Base-by-base conservation (phyloP, 2,113 vertebrate genomes). In the Pithys albifrons region DNA sequence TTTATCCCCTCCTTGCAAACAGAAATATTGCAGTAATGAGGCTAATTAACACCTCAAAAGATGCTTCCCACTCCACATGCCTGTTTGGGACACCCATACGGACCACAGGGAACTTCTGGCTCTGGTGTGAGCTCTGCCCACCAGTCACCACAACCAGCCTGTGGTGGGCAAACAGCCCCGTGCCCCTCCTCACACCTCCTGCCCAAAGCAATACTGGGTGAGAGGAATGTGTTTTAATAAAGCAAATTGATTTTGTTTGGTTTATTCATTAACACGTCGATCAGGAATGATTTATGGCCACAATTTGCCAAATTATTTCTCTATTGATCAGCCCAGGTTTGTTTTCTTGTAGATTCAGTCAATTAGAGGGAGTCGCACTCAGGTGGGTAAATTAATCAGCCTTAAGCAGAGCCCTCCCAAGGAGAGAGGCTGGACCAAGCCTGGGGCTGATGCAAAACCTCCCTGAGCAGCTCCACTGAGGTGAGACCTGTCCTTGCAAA, bases 251-350 rank as follows among this genome's bases (percentile, higher is more conserved):
- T 97, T 97, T 96, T 4, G 78, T 80, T 97, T 95, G 97, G 96
- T 97, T 96, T 85, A 85, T 92, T 92, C 97, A 96, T 97, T 97
- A 98, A 76, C 94, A 91, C 79, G 82, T 95, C 91, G 37, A 97
- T 98, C 87, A 33, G 94, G 94, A 94, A 93, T 97, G 98, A 98
- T 98, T 97, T 97, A 98, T 97, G 91, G 70, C 85, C 89, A 89
- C 97, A 97, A 98, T 98, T 98, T 98, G 97, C 95, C 96, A 97
- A 98, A 98, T 98, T 98, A 98, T 98, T 98, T 98, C 95, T 97
- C 76, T 97, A 98, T 98, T 62, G 98, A 98, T 98, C 97, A 90
- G 88, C 55, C 11, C 16, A 19, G 87, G 92, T 96, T 98, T 97
- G 97, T 96, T 97, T 97, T 95, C 89, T 74, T 93, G n/a, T 89